Conservation (phyloP, 2,888 invertebrate genomes). For the Prosopocoilus inquinatus region DNA sequence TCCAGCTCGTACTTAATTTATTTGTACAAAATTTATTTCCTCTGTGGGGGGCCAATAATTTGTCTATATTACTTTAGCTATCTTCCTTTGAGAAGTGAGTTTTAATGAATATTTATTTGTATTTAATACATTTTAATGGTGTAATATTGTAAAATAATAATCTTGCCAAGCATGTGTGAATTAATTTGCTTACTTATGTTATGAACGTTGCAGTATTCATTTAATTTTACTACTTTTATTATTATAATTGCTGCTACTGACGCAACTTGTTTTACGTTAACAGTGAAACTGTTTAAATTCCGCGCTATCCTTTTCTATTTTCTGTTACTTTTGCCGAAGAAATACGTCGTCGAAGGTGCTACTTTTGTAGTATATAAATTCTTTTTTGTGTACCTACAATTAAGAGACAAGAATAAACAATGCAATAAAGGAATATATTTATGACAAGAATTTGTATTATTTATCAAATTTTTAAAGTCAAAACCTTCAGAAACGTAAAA, state of each 20-base stretch:
- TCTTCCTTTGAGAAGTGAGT: neutral
- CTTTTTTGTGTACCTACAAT: slow-evolving; percentile 5
- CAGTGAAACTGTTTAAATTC: slow-evolving; percentile 5
- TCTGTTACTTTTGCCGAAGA: neutral
- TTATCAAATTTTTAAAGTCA: neutral
- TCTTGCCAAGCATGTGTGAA: slow-evolving; percentile 20
- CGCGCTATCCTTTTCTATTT: neutral
- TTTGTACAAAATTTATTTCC: neutral
- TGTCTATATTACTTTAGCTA: slow-evolving; percentile 7
- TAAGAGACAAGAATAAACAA: slow-evolving; percentile 4
- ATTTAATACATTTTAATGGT: slow-evolving; percentile 10
- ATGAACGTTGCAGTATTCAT: slow-evolving; percentile 10
- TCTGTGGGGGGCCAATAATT: neutral
- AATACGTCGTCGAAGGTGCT: slow-evolving; percentile 4
- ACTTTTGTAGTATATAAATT: slow-evolving; percentile 1
- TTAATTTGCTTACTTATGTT: slow-evolving; percentile 10
- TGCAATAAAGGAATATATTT: slow-evolving; percentile 10
- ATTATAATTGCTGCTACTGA: slow-evolving; percentile 4
- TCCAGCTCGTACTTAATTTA: neutral
- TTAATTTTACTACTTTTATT: slow-evolving; percentile 3
- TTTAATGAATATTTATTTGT: slow-evolving; percentile 10
- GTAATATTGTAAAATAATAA: slow-evolving; percentile 6
- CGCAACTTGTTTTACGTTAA: neutral
- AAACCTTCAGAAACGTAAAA: too few species aligned
- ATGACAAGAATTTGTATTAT: neutral